Evolutionary conservation across 2,113 vertebrate genomes (phyloP).

Genomic region (Tyrannus savana): DNA sequence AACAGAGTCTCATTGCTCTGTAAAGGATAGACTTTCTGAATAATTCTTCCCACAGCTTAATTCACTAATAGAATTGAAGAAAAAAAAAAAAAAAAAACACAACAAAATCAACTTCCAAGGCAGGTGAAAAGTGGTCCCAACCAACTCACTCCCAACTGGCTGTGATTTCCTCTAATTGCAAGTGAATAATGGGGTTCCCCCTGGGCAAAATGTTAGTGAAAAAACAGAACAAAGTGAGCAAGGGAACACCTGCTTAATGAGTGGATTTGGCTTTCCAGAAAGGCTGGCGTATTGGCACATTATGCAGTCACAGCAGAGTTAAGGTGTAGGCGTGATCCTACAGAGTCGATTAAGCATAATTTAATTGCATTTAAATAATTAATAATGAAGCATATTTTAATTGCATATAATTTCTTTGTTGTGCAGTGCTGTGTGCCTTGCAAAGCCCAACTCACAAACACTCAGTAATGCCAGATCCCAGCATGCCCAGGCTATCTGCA

Average conservation of each 20-base stretch:
- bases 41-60: background rate
- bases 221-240: background rate
- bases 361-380: conserved; percentile 45
- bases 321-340: background rate
- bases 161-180: conserved; percentile 20
- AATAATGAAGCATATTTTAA: conserved; percentile 30
- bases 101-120: background rate
- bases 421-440: background rate
- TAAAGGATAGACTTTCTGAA: background rate
- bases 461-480: background rate
- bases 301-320: background rate
- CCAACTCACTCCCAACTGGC: background rate
- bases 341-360: conserved; percentile 27
- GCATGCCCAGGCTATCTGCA: background rate
- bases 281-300: background rate
- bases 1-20: background rate
- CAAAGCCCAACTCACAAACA: background rate
- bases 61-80: background rate
- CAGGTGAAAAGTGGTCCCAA: background rate
- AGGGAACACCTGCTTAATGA: conserved; percentile 38
- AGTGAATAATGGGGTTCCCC: background rate
- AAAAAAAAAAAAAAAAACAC: rapidly evolving
- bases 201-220: background rate
- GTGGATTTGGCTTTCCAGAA: background rate
- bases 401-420: background rate